These are phyloP conservation scores for Narcine bancroftii DNA, from an alignment of 2,113 vertebrate species.

Conservation along the genomic window DNA sequence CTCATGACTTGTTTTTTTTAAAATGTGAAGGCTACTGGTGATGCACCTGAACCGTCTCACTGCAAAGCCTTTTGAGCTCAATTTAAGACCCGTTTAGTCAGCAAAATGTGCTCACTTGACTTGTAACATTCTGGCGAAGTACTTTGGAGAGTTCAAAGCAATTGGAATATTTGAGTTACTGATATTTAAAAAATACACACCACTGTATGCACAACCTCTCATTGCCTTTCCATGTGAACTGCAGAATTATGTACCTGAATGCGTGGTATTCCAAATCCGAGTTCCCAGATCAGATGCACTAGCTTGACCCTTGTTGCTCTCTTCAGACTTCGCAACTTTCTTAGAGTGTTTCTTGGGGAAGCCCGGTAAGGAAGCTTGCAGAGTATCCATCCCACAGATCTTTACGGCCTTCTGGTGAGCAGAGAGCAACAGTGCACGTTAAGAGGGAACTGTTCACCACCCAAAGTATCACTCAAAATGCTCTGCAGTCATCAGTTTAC, in stretches of 20 bases:
- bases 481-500: not conserved
- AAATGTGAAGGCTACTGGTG: no score
- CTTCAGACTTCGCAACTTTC: not conserved
- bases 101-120: not conserved
- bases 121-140: not conserved
- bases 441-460: not conserved
- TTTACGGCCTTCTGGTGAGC: slow-evolving; percentile 9
- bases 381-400: not conserved
- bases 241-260: not conserved
- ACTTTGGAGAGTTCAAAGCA: not conserved
- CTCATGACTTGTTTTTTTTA: no score
- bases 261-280: slow-evolving; percentile 23
- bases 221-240: not conserved
- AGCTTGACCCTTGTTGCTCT: not conserved
- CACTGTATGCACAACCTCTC: not conserved
- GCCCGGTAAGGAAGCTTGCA: not conserved
- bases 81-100: not conserved
- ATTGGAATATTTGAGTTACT: not conserved
- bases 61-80: not conserved
- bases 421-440: not conserved
- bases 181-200: no score
- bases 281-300: slow-evolving; percentile 19
- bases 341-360: slow-evolving; percentile 20
- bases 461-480: not conserved
- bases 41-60: not conserved